Conservation (phyloP, 2,888 invertebrate species). For the Aphidoletes aphidimyza region DNA sequence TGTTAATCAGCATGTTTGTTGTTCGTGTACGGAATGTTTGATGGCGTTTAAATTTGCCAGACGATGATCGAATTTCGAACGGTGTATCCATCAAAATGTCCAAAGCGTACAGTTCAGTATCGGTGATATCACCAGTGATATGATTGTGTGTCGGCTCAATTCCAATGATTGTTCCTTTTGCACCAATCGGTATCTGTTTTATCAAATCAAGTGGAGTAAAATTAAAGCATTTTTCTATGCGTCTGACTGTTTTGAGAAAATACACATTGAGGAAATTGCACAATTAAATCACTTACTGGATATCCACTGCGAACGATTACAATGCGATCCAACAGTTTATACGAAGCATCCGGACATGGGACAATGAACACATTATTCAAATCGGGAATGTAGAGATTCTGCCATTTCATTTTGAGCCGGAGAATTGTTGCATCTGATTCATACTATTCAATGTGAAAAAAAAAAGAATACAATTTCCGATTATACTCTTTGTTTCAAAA, state of each 20-base stretch:
- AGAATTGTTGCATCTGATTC: conserved; percentile 67
- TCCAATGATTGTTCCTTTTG: conserved; percentile 86
- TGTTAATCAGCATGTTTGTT: conserved; percentile 16
- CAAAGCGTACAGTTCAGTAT: neutral
- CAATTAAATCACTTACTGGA: conserved; percentile 62
- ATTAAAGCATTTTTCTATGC: neutral
- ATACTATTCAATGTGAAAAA: neutral
- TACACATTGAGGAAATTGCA: neutral
- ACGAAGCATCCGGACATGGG: conserved; percentile 77
- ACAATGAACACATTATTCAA: conserved; percentile 69
- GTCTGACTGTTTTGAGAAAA: too few relatives aligned
- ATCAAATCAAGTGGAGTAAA: neutral
- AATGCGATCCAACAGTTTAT: conserved; percentile 83
- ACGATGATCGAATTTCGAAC: neutral
- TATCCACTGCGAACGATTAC: conserved; percentile 80
- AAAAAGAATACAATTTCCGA: neutral
- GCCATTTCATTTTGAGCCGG: conserved; percentile 82
- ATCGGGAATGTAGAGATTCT: conserved; percentile 72
- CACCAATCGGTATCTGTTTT: conserved; percentile 72
- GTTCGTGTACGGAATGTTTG: neutral
- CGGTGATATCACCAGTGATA: neutral
- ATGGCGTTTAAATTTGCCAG: neutral
- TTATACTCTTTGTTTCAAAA: neutral
- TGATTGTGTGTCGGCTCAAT: conserved; percentile 65
- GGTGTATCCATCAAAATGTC: conserved; percentile 40